Base-by-base conservation (phyloP, 2,888 invertebrate genomes). In the Tetragonisca angustula region DNA sequence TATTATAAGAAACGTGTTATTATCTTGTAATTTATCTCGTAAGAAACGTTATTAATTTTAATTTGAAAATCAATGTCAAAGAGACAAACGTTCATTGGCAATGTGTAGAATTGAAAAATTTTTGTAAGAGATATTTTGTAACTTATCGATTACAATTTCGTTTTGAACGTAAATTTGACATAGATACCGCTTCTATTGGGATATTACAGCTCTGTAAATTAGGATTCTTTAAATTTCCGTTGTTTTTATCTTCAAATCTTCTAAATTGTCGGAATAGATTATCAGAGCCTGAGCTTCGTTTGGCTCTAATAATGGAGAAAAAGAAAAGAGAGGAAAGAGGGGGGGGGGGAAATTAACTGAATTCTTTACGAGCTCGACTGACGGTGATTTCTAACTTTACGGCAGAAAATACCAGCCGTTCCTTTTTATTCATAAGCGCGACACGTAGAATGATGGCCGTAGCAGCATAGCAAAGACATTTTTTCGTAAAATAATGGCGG, bases 391-490 rank as follows among this genome's bases (percentile, higher is more conserved):
- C 77, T 24, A 67, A 62, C 67, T 84, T 87, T 86, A 86, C 54
- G 76, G 32, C 24, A 62, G 74, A 81, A 81, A 86, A 79, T 86
- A 54, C 70, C 68, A 69, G 70, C 62, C 86, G 85, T 86, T 87
- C 77, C 83, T 80, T 43, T 81, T 43, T 81, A 87, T 88, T 88
- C 87, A 86, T 79, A 83, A 82, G 76, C 81, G 78, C 73, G 81
- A 85, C 79, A 72, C 83, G 77, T 78, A 49, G 50, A 70, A 50
- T 32, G 59, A n/a, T 43, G 24, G 13, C 21, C 17, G 56, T 52
- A 67, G 24, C 43, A 3, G 24, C 24, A 43, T 59, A 43, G 49
- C 70, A 21, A 61, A 36, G 52, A 56, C 24, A 50, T 61, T 43
- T 43, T 43, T 43, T 43, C 49, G n/a, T 73, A 54, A 82, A 79